Conservation (phyloP, 2,113 vertebrate species). For the Anarhynchus alexandrinus region DNA sequence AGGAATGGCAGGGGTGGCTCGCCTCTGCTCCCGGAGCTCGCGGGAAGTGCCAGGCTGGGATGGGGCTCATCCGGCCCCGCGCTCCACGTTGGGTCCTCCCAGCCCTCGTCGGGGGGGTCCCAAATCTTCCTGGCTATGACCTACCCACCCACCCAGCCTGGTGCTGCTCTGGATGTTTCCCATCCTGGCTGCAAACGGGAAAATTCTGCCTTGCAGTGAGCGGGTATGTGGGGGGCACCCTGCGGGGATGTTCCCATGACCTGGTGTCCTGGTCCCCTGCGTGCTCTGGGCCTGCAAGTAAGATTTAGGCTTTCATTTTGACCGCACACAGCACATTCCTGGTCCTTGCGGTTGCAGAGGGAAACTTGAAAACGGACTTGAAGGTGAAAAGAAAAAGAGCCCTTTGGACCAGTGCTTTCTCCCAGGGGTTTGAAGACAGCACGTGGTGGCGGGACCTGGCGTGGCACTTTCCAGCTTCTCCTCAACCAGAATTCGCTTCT, state of each 20-base stretch:
- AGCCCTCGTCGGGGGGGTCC: not conserved
- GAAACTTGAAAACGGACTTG: not conserved
- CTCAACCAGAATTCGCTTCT: not conserved
- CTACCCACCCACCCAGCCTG: not conserved
- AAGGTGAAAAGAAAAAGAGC: not conserved
- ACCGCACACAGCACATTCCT: not conserved
- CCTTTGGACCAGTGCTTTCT: not conserved
- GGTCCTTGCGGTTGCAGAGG: accelerated
- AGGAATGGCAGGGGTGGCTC: conserved; percentile 27
- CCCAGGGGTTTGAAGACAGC: not conserved
- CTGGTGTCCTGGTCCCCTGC: not conserved
- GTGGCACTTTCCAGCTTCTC: not conserved
- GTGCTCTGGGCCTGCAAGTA: accelerated
- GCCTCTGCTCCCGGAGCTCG: not conserved
- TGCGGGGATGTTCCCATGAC: not conserved
- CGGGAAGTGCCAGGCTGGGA: not conserved
- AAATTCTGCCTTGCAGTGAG: not conserved
- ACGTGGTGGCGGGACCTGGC: not conserved
- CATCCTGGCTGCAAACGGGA: accelerated
- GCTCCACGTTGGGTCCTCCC: accelerated
- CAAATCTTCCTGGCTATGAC: not conserved
- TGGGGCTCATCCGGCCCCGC: not conserved
- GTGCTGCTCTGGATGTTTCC: not conserved
- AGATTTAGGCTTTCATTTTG: not conserved
- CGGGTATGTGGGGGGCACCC: accelerated